Evolutionary conservation across 2,888 invertebrate species (phyloP), one percentile per base, ranked within the genome.

Genomic region (Zonitis immaculata): DNA sequence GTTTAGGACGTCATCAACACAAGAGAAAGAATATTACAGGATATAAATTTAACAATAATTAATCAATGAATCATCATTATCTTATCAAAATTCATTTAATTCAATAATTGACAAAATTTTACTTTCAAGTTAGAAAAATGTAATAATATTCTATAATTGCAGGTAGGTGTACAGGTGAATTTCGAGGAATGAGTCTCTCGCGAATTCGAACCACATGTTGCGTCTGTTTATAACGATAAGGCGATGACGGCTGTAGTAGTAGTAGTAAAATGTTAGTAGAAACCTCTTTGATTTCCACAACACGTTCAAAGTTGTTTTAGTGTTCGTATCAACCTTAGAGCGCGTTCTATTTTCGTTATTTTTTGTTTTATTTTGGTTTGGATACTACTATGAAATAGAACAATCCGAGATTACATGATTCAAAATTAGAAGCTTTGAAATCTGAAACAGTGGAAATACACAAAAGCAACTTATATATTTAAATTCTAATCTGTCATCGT

Each of bases 311-410:
- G 57, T 52, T 61, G 59, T 61, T 57, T 50, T 49, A 54, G 52
- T n/a, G n/a, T 45, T 54, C 51, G 51, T 39, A 5, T 22, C 22
- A 39, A 39, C 11, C 57, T 57, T 47, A 52, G 60, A 64, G 61
- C 62, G n/a, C n/a, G n/a, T n/a, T n/a, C n/a, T n/a, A n/a, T n/a
- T n/a, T n/a, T n/a, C n/a, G n/a, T n/a, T n/a, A n/a, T n/a, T n/a
- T n/a, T n/a, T n/a, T n/a, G n/a, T 58, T 60, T 58, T 53, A 59
- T 61, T 63, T 64, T 62, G n/a, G n/a, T 63, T 59, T 59, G 62
- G 56, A 18, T 39, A 20, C 62, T 56, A 55, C 59, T 61, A 62
- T 67, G 61, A 62, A 66, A 65, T 60, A 64, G 60, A 63, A 60
- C 58, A 56, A 60, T 57, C 39, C 18, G 39, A 18, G 18, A 39